These are phyloP conservation scores for Acronicta psi DNA, from an alignment of 2,888 invertebrate genomes.

Conservation along the genomic window DNA sequence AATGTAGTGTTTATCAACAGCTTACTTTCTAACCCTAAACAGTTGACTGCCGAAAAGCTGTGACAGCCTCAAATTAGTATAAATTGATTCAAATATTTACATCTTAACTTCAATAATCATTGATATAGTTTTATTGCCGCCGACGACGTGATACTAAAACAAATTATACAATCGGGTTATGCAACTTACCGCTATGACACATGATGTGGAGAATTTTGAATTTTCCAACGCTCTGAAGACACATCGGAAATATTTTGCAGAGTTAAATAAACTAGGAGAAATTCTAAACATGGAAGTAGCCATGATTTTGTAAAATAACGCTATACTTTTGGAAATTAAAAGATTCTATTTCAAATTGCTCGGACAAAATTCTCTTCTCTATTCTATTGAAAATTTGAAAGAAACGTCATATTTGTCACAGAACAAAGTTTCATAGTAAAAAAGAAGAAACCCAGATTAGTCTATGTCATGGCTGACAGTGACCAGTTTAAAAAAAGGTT, in stretches of 20 bases:
- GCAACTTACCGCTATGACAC: slow-evolving; percentile 84
- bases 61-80: no score
- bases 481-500: slow-evolving; percentile 6
- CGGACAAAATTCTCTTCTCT: slow-evolving; percentile 6
- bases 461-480: slow-evolving; percentile 10
- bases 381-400: neutral
- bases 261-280: slow-evolving; percentile 68
- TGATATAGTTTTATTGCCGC: neutral
- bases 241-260: slow-evolving; percentile 75
- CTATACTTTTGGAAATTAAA: neutral
- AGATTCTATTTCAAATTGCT: slow-evolving; percentile 15
- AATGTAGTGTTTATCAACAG: no score
- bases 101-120: no score
- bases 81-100: no score
- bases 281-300: slow-evolving; percentile 79
- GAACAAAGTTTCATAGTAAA: slow-evolving; percentile 10
- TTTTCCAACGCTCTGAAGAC: slow-evolving; percentile 73
- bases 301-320: slow-evolving; percentile 65
- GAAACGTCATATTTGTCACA: slow-evolving; percentile 2
- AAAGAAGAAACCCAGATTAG: slow-evolving; percentile 5
- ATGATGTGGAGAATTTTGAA: slow-evolving; percentile 77
- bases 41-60: no score
- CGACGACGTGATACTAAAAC: neutral
- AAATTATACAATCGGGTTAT: slow-evolving; percentile 67
- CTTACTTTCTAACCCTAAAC: no score